phyloP scores from a whole-genome alignment of 2,113 vertebrate genomes.

The Pygoscelis adeliae region DNA sequence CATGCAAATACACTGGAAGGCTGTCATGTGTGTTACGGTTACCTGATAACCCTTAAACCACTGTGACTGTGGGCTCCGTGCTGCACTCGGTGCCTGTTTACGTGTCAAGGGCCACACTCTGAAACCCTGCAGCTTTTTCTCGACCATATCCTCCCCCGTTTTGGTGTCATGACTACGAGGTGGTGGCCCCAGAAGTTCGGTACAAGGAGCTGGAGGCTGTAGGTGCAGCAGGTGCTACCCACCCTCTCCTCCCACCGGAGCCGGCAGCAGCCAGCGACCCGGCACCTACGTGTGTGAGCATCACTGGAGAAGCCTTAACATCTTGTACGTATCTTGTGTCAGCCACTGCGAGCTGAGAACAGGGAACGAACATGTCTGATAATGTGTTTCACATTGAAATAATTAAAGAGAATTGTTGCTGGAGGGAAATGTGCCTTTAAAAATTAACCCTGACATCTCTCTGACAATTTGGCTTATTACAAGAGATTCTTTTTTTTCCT shows the following conservation, averaged over 20 bases:
- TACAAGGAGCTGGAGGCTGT: not conserved
- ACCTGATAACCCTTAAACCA: not conserved
- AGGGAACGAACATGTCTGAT: constrained; percentile 56
- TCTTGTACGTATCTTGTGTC: constrained; percentile 59
- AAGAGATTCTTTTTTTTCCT: not conserved
- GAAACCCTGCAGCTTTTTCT: not conserved
- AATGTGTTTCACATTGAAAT: constrained; percentile 72
- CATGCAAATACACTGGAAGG: not conserved
- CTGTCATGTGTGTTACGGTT: not conserved
- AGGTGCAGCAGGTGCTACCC: not conserved
- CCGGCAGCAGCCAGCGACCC: not conserved
- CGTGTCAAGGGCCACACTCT: fast-evolving
- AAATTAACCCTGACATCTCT: constrained; percentile 71
- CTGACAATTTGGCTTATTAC: constrained; percentile 40
- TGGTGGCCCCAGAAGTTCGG: not conserved
- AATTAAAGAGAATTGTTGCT: constrained; percentile 72
- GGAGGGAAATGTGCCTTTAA: constrained; percentile 72
- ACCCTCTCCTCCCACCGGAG: fast-evolving
- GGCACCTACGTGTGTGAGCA: not conserved
- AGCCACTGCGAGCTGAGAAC: constrained; percentile 37
- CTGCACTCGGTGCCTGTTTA: not conserved
- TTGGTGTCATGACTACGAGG: fast-evolving
- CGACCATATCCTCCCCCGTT: fast-evolving
- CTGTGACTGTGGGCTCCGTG: fast-evolving
- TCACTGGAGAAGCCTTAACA: not conserved